Percentiles rank a stretch among this genome's conserved stretches.
These are phyloP conservation scores for Leptodactylus fuscus DNA, from an alignment of 2,113 vertebrate genomes.

Conservation along the genomic window DNA sequence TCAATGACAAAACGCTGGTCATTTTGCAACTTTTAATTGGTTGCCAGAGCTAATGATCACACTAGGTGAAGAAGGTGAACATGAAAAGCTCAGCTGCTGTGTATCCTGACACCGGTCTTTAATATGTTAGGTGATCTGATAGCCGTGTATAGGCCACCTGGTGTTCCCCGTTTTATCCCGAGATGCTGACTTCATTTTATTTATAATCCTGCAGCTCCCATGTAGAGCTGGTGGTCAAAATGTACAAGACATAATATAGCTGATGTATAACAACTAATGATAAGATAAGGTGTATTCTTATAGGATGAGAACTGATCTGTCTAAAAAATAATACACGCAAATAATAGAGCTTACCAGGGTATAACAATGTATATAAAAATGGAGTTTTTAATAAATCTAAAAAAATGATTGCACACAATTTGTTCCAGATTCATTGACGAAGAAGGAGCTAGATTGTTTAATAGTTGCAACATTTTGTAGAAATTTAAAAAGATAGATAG, in stretches of 20 bases:
- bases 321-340: too few relatives aligned
- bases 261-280: neutral
- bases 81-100: neutral
- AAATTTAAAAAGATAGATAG: neutral
- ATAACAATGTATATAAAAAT: too few relatives aligned
- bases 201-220: neutral
- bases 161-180: neutral
- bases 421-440: too few relatives aligned
- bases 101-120: neutral
- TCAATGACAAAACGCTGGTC: neutral
- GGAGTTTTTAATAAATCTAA: too few relatives aligned
- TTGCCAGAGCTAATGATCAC: constrained; percentile 32
- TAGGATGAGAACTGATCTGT: neutral
- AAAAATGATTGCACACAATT: too few relatives aligned
- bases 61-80: neutral
- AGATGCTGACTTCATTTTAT: neutral
- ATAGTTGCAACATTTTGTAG: neutral
- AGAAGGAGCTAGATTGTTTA: too few relatives aligned
- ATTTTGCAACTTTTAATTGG: constrained; percentile 26
- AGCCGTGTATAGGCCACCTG: constrained; percentile 21
- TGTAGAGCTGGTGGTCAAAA: neutral
- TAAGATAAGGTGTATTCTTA: neutral
- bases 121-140: constrained; percentile 10
- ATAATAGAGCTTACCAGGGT: too few relatives aligned
- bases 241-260: neutral